Evolutionary conservation across 2,888 invertebrate genomes (phyloP).

Genomic region (Xylota segnis): DNA sequence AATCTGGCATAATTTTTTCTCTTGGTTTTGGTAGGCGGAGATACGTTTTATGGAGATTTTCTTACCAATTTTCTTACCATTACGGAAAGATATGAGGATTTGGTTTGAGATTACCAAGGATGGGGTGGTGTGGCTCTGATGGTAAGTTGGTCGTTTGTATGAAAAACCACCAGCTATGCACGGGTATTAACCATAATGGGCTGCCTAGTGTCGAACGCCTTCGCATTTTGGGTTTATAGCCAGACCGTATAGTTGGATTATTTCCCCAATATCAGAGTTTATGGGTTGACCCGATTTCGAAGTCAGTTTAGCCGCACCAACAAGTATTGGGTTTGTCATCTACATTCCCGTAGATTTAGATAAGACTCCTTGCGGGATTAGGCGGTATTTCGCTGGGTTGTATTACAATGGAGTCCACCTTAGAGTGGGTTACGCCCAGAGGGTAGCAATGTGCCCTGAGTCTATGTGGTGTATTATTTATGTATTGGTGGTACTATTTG

Average conservation of each 20-base stretch:
- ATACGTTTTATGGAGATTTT: neutral
- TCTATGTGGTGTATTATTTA: neutral
- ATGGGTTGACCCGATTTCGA: constrained; percentile 13
- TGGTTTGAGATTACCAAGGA: neutral
- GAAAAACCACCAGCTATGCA: neutral
- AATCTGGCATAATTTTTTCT: neutral
- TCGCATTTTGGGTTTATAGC: constrained; percentile 30
- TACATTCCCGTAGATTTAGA: constrained; percentile 12
- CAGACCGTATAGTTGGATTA: constrained; percentile 15
- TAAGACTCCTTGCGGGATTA: constrained; percentile 25
- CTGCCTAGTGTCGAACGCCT: neutral
- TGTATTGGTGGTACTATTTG: neutral
- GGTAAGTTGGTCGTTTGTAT: neutral
- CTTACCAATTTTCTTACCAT: neutral
- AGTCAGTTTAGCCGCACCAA: neutral
- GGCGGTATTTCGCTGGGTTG: constrained; percentile 2
- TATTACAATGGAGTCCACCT: neutral
- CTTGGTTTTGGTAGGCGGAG: neutral
- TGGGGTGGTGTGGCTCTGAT: neutral
- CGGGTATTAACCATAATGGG: neutral
- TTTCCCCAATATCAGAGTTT: constrained; percentile 19
- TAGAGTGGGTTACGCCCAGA: neutral
- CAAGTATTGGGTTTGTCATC: constrained; percentile 4
- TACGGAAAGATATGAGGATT: neutral
- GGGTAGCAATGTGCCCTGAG: neutral